Base-by-base conservation (phyloP, 1,140 invertebrate genomes). In the Danaus melanippus region DNA sequence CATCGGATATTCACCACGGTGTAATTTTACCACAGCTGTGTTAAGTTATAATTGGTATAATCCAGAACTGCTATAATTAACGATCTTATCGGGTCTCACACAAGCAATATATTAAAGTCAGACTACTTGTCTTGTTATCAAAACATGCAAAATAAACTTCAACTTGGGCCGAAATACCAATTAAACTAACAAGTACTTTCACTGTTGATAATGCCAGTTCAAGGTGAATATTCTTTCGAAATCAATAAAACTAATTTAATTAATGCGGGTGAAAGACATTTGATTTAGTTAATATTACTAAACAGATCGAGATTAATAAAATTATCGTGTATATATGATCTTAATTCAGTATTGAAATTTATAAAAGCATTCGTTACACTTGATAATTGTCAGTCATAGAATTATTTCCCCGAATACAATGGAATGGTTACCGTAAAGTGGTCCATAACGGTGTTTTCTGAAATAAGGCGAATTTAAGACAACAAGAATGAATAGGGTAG, bases 101-200 rank as follows among this genome's bases (percentile, higher is more conserved):
- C 59, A 57, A 67, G 47, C 46, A 63, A 49, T 48, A 17, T n/a
- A 32, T 43, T 49, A 12, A 53, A 40, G 49, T 57, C 63, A 57
- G 62, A 67, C 63, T 69, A 67, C 58, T 59, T 61, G 62, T 53
- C 47, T 46, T 54, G 42, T 65, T 50, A 78, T 73, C 64, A 71
- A 65, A 67, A 67, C 58, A 72, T 73, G 62, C 58, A 57, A 71
- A 76, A 64, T 62, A 71, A 71, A 65, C 69, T 58, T 66, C 67
- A 67, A 68, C 55, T 65, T 60, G 63, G 64, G 43, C 58, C 63
- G 58, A 66, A 52, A 50, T 53, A 71, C 71, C 72, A 79, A 81
- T 81, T 79, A 77, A 66, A 78, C 70, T 76, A 78, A 79, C 76
- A 73, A 84, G 66, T 58, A 84, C 81, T 84, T 82, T 81, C 81